These are phyloP conservation scores for Hypsopygia costalis DNA, from an alignment of 2,888 invertebrate species.

Conservation along the genomic window DNA sequence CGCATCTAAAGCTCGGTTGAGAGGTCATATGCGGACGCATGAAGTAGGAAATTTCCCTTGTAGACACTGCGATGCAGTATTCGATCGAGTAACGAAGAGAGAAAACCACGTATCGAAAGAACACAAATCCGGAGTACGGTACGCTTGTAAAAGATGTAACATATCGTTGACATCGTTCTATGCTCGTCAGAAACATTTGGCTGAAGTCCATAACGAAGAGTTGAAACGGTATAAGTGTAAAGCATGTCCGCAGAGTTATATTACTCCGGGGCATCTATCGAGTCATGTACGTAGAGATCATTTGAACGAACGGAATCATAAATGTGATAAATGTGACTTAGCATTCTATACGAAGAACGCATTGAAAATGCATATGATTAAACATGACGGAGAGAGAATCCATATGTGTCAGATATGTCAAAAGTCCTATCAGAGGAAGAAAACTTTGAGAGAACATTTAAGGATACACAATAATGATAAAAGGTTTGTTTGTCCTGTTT, in stretches of 20 bases:
- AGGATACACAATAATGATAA: slow-evolving; percentile 71
- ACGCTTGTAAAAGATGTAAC: slow-evolving; percentile 64
- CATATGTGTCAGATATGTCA: slow-evolving; percentile 73
- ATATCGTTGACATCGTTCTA: slow-evolving; percentile 65
- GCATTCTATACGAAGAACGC: slow-evolving; percentile 78
- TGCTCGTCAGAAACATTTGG: slow-evolving; percentile 65
- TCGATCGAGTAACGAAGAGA: slow-evolving; percentile 63
- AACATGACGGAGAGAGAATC: slow-evolving; percentile 75
- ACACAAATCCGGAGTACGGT: slow-evolving; percentile 63
- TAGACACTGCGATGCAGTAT: slow-evolving; percentile 55
- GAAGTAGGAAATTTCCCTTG: slow-evolving; percentile 70
- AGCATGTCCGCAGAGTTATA: slow-evolving; percentile 68
- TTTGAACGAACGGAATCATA: slow-evolving; percentile 67
- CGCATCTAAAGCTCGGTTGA: slow-evolving; percentile 68
- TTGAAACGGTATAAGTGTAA: slow-evolving; percentile 70
- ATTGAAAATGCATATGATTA: slow-evolving; percentile 79
- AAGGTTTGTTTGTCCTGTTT: slow-evolving; percentile 63
- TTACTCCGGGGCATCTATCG: slow-evolving; percentile 66
- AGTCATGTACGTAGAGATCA: slow-evolving; percentile 68
- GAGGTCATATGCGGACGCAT: slow-evolving; percentile 76
- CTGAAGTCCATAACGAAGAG: slow-evolving; percentile 68
- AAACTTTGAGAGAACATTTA: slow-evolving; percentile 64
- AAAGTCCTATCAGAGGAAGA: slow-evolving; percentile 71
- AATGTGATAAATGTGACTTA: slow-evolving; percentile 73
- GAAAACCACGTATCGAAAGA: slow-evolving; percentile 72